These are phyloP conservation scores for Penaeus vannamei DNA, from an alignment of 1,140 invertebrate genomes.

Conservation along the genomic window DNA sequence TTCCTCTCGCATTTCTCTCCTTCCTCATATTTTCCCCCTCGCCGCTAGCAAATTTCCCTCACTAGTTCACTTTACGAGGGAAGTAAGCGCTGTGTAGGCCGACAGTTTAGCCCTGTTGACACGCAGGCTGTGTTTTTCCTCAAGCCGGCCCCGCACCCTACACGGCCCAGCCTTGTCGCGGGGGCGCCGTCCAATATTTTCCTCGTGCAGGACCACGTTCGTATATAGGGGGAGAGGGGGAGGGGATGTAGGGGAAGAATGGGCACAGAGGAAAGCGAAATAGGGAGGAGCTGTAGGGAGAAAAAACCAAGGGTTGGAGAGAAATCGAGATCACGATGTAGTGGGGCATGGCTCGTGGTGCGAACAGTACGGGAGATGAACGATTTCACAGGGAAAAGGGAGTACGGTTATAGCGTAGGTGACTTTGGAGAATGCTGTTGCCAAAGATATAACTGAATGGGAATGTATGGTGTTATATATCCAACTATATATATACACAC, in stretches of 20 bases:
- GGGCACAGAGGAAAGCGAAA: neutral
- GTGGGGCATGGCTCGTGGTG: neutral
- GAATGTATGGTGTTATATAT: too few relatives aligned
- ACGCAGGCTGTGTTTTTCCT: constrained; percentile 28
- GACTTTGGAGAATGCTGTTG: too few relatives aligned
- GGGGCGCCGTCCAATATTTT: constrained; percentile 21
- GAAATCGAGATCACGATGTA: too few relatives aligned
- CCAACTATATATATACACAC: too few relatives aligned
- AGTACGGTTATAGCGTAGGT: too few relatives aligned
- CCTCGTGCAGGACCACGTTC: constrained; percentile 10
- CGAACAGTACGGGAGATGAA: neutral
- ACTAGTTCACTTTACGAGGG: constrained; percentile 29
- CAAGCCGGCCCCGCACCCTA: constrained; percentile 12
- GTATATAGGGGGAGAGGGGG: neutral
- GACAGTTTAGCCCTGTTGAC: constrained; percentile 36
- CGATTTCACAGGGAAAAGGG: constrained; percentile 1
- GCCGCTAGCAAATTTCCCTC: neutral
- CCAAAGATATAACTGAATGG: too few relatives aligned
- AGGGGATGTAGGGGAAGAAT: neutral
- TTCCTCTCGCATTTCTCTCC: constrained; percentile 18
- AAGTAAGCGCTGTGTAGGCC: constrained; percentile 40
- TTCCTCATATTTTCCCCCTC: neutral
- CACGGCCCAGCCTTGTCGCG: constrained; percentile 18
- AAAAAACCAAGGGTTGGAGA: neutral
- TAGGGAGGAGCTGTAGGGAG: neutral